These are phyloP conservation scores for Microctenopoma lineatum DNA, from an alignment of 2,797 vertebrate genomes.

Conservation along the genomic window DNA sequence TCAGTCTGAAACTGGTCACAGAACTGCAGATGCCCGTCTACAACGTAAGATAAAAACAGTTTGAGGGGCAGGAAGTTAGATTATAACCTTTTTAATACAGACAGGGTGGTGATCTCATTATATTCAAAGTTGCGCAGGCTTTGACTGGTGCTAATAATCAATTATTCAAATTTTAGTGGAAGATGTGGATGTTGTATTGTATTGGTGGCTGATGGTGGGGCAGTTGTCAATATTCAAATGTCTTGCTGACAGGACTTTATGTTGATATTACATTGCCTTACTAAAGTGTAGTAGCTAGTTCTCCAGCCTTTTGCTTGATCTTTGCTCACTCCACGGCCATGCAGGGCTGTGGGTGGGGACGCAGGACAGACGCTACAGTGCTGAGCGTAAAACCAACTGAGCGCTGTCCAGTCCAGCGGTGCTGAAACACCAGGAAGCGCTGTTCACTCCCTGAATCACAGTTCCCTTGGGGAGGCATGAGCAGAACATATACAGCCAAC, in stretches of 20 bases:
- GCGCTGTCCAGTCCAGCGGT: slow-evolving; percentile 83
- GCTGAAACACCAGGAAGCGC: slow-evolving; percentile 76
- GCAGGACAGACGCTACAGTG: slow-evolving; percentile 36
- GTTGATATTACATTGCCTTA: not conserved
- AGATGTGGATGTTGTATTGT: too few relatives aligned
- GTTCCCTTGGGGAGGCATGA: slow-evolving; percentile 14
- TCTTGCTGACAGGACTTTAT: not conserved
- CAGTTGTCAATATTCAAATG: not conserved
- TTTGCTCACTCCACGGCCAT: slow-evolving; percentile 45
- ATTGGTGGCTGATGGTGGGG: not conserved
- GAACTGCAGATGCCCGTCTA: not conserved
- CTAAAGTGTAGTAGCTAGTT: not conserved
- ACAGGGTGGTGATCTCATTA: too few relatives aligned
- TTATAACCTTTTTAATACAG: not conserved
- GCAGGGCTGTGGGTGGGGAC: slow-evolving; percentile 65
- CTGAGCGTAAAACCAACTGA: slow-evolving; percentile 41
- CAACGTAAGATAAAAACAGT: not conserved
- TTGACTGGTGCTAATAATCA: not conserved
- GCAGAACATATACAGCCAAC: slow-evolving; percentile 20
- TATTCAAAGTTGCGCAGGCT: too few relatives aligned
- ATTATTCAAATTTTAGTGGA: not conserved
- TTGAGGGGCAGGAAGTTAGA: not conserved
- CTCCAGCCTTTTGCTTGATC: slow-evolving; percentile 1
- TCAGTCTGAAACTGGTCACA: not conserved
- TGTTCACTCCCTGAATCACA: slow-evolving; percentile 39